Evolutionary conservation across 1,140 invertebrate species (phyloP).

Genomic region (Drosophila eugracilis): DNA sequence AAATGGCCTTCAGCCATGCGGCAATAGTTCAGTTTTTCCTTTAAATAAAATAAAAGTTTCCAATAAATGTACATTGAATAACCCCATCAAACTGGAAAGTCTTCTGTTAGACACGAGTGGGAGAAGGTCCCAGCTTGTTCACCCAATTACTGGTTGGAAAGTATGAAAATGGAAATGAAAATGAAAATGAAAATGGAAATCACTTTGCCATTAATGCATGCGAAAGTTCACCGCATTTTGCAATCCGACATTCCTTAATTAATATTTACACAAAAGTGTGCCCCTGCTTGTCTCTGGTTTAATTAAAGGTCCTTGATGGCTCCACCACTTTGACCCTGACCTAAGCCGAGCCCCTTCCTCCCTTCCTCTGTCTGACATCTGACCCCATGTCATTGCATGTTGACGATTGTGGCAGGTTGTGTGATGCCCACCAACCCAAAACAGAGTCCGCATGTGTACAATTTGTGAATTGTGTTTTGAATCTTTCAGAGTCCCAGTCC

Average conservation of each 20-base stretch:
- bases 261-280: slow-evolving; percentile 40
- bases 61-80: no score
- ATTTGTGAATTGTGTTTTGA: slow-evolving; percentile 48
- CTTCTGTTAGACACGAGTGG: no score
- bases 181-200: no score
- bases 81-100: no score
- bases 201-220: neutral
- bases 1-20: neutral
- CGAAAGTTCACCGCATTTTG: neutral
- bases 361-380: neutral
- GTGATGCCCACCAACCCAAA: slow-evolving; percentile 5
- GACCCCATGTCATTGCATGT: slow-evolving; percentile 4
- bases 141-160: neutral
- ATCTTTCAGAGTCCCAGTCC: slow-evolving; percentile 16
- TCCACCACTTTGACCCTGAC: slow-evolving; percentile 8
- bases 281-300: slow-evolving; percentile 17
- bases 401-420: slow-evolving; percentile 17
- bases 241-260: slow-evolving; percentile 13
- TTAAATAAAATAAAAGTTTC: slow-evolving; percentile 4
- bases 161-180: no score
- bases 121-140: no score
- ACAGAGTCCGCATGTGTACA: slow-evolving; percentile 6
- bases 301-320: slow-evolving; percentile 30
- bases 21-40: no score
- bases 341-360: neutral